Evolutionary conservation across 2,888 invertebrate species (phyloP).

Genomic region (Stramonita haemastoma): DNA sequence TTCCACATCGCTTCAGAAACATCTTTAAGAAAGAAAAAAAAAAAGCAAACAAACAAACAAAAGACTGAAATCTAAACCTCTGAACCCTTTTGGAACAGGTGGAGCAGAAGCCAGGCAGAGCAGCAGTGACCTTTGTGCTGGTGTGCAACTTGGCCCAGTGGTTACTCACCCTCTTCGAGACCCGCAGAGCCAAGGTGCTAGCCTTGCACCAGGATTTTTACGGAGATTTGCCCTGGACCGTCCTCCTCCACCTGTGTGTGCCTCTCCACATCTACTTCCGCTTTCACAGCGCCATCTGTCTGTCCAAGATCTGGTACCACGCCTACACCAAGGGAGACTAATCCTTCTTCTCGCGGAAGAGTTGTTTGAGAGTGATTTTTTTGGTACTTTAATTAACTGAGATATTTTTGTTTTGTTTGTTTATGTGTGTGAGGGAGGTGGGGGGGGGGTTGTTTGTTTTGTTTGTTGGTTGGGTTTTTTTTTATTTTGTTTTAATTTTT

Average conservation of each 20-base stretch:
- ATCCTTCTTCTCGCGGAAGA: background rate
- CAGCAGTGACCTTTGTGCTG: slow-evolving; percentile 82
- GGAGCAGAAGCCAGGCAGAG: slow-evolving; percentile 79
- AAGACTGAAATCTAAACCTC: too few relatives aligned
- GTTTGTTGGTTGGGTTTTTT: too few relatives aligned
- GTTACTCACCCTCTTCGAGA: slow-evolving; percentile 83
- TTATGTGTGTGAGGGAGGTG: too few relatives aligned
- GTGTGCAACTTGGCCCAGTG: slow-evolving; percentile 83
- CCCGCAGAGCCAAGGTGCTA: slow-evolving; percentile 82
- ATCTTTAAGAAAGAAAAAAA: too few relatives aligned
- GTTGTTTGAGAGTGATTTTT: background rate
- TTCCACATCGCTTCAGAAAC: too few relatives aligned
- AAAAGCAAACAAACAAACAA: too few relatives aligned
- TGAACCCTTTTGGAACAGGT: slow-evolving; percentile 42
- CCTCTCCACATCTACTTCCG: slow-evolving; percentile 80
- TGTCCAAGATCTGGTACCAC: slow-evolving; percentile 75
- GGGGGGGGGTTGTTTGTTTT: too few relatives aligned
- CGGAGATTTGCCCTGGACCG: slow-evolving; percentile 83
- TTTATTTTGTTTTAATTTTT: too few relatives aligned
- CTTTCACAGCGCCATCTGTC: slow-evolving; percentile 75
- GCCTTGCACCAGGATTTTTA: slow-evolving; percentile 81
- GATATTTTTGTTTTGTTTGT: too few relatives aligned
- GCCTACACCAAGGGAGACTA: slow-evolving; percentile 66
- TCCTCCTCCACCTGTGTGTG: slow-evolving; percentile 81
- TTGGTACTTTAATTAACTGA: too few relatives aligned